Evolutionary conservation across 2,113 vertebrate genomes (phyloP), one percentile per base, ranked within the genome.

Genomic region (Chrysochloris asiatica): DNA sequence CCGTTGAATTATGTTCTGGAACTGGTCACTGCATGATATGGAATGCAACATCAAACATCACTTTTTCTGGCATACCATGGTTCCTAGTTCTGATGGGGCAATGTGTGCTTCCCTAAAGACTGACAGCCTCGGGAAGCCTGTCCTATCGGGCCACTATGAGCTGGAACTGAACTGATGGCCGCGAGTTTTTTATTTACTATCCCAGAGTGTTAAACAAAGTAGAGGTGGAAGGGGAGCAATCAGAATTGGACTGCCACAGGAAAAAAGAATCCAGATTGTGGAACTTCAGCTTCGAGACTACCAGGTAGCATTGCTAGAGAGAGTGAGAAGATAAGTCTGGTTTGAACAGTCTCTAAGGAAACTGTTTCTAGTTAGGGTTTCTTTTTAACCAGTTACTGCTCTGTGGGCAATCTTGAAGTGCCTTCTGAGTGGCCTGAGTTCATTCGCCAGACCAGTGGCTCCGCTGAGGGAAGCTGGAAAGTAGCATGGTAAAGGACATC

Each of bases 1-100:
- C 59, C 61, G 69, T 48, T 38, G 75, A 90, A 82, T 89, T 47
- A 80, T 63, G 38, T 79, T 90, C 63, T 71, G 4, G 78, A 89
- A 43, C 22, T 36, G 19, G 38, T 22, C 77, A 78, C 33, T 86
- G 38, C 45, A 65, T 6, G 41, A 75, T 38, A 17, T 17, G 12
- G 28, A 75, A 54, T 67, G 43, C 28, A 88, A 87, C 33, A 76
- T 54, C 78, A 8, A 8, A 92, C 52, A 56, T 56, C n/a, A 8
- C 12, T 36, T 36, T 63, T 17, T 48, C 2, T 48, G 19, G 45
- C 38, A 71, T 47, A 43, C 33, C 26, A 59, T 45, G n/a, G 43
- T 61, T 93, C 21, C 79, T 33, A 30, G 59, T 7, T 26, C 59
- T 61, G 59, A 9, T 61, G 59, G 59, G 22, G 10, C 10, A 30